Evolutionary conservation across 2,797 vertebrate genomes (phyloP), one percentile per base, ranked within the genome.

Genomic region (Rhinophrynus dorsalis): DNA sequence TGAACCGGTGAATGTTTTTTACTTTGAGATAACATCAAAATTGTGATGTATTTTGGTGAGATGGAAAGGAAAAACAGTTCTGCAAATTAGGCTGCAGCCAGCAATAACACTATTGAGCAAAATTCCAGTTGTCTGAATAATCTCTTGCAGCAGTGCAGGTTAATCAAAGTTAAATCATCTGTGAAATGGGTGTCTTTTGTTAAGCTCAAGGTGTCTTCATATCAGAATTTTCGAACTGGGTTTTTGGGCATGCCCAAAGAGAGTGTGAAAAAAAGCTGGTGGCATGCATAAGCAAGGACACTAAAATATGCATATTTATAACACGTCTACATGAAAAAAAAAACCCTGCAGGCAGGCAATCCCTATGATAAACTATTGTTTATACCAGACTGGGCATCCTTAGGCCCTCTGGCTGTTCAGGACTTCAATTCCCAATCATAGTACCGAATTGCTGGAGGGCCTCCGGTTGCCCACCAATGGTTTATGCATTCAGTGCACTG

Each of bases 91-190:
- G 58, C 75, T 84, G 79, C 66, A 85, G 75, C 78, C 69, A 79
- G 81, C 78, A 85, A 78, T 84, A 86, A 86, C 65, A 78, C 75
- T 69, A 75, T 6, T 77, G 75, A 90, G 72, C 77, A 81, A 85
- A 85, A 85, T 85, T 86, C 80, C 77, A 83, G 84, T 86, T 85
- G 80, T 82, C 75, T 74, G 75, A 83, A 83, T 83, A 86, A 83
- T 88, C 83, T 88, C 81, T 81, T 87, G 89, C 81, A 84, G 77
- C 68, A 65, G 77, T 85, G 79, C 76, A 83, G 79, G 82, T 89
- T 88, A 86, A 89, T 89, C 83, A 83, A 86, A 89, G 86, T 86
- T 86, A 84, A 90, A 88, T 90, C 87, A 88, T 81, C 87, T 90
- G 86, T 88, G 84, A 92, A 90, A 90, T 87, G 79, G 86, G 80